phyloP scores from a whole-genome alignment of 64 coral and sea anemone genomes.

The Orbicella faveolata region DNA sequence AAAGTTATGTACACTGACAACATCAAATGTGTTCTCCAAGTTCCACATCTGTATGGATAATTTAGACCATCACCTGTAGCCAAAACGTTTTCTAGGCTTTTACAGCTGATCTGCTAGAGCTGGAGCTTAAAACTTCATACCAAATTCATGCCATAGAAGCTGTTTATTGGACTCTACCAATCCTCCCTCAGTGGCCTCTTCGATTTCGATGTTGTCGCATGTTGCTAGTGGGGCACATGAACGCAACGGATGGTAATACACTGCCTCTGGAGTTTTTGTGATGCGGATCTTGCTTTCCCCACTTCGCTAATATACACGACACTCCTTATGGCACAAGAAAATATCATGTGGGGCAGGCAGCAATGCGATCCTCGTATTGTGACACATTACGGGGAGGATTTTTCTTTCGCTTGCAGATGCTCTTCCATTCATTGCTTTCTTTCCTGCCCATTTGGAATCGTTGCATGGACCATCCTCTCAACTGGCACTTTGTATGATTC shows the following conservation, averaged over 20 bases:
- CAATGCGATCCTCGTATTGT: background rate
- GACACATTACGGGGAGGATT: constrained; percentile 4
- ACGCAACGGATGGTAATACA: constrained; percentile 24
- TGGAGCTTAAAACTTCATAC: background rate
- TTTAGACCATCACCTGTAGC: no score
- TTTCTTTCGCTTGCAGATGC: background rate
- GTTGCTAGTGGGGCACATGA: background rate
- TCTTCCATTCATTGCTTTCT: constrained; percentile 15
- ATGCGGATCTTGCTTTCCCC: constrained; percentile 39
- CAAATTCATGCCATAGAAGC: constrained; percentile 2
- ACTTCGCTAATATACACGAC: constrained; percentile 7
- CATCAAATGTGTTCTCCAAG: no score
- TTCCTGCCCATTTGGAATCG: constrained; percentile 2
- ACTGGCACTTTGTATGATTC: constrained; percentile 18
- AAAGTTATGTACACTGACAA: no score
- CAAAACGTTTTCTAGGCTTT: no score
- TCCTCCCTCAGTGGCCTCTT: background rate
- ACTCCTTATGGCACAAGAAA: constrained; percentile 42
- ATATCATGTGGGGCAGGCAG: constrained; percentile 53
- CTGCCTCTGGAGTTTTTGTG: constrained; percentile 12
- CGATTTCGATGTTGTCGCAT: background rate
- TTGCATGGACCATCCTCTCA: background rate
- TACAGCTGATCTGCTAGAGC: no score
- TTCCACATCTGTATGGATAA: no score
- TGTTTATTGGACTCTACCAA: constrained; percentile 21